Conservation (phyloP, 1,140 invertebrate species). For the Stegodyphus dumicola region DNA sequence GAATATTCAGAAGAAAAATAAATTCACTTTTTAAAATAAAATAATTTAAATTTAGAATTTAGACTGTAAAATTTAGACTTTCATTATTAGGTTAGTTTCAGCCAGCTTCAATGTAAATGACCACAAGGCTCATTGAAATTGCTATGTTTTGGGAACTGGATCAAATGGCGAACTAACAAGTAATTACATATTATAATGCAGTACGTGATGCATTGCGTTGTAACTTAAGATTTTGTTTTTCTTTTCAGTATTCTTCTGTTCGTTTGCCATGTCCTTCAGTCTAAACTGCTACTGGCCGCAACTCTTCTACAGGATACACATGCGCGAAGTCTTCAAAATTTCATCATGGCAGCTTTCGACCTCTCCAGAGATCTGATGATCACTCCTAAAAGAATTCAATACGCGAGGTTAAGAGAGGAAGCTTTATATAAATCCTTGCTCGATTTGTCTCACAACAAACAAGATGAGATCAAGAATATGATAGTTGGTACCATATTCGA, state of each 20-base stretch:
- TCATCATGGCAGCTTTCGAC: constrained; percentile 87
- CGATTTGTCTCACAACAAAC: constrained; percentile 80
- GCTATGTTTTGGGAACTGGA: too few relatives aligned
- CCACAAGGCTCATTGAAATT: too few relatives aligned
- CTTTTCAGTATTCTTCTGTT: constrained; percentile 44
- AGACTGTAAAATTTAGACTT: too few relatives aligned
- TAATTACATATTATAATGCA: too few relatives aligned
- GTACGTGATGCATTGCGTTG: too few relatives aligned
- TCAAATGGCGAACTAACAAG: too few relatives aligned
- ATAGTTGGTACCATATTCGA: constrained; percentile 81
- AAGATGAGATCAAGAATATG: constrained; percentile 79
- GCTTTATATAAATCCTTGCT: constrained; percentile 81
- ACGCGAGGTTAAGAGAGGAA: constrained; percentile 83
- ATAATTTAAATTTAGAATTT: too few relatives aligned
- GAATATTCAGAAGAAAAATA: too few relatives aligned
- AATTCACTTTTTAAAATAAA: too few relatives aligned
- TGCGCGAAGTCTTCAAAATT: constrained; percentile 80
- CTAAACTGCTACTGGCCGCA: constrained; percentile 68
- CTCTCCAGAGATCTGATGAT: constrained; percentile 89
- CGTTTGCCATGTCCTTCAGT: constrained; percentile 52
- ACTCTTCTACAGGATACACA: constrained; percentile 74
- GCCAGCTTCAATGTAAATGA: too few relatives aligned
- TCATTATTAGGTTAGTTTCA: too few relatives aligned
- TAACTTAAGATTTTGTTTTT: not conserved
- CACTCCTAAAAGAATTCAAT: constrained; percentile 84